Base-by-base conservation (phyloP, 2,888 invertebrate species). In the Eumerus sabulonum region DNA sequence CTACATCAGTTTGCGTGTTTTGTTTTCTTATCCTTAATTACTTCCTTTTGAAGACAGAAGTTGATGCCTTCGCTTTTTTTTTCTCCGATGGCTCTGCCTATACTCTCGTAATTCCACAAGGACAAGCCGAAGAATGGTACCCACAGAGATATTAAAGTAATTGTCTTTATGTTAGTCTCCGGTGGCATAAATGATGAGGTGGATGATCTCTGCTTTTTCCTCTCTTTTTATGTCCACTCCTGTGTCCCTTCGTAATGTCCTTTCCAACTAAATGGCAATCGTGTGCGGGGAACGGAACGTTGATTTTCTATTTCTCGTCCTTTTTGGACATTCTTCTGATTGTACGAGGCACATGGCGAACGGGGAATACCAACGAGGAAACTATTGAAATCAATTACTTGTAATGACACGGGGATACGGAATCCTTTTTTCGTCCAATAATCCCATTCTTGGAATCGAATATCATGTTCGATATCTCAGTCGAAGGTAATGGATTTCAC, bases 81-180 rank as follows among this genome's bases (percentile, higher is more conserved):
- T 42, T 48, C 59, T 42, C 45, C 48, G 9, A 14, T 40, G 19
- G 59, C 40, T 70, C 64, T 74, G 74, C 70, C 64, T 62, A 40
- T 56, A n/a, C n/a, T n/a, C 11, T 36, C 36, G 5, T 36, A 42
- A 51, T 40, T 73, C 18, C 73, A 62, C 64, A 54, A 59, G 70
- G 72, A 68, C 47, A 44, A 48, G 48, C 59, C 7, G 27, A n/a
- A n/a, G 27, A 59, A 64, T 40, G 47, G 44, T 68, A 50, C 56
- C 59, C 64, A 54, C 53, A 48, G 73, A 79, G 63, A 50, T 73
- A 77, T 77, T 77, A 77, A 67, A 77, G 77, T 77, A 68, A 77
- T 77, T 77, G 73, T 77, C 77, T 68, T 63, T 67, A 62, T 45
- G 63, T 68, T 36, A 40, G 67, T 57, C 56, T 66, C 38, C 36